Percentiles rank a stretch among this genome's conserved stretches.
Evolutionary conservation across 1,140 invertebrate genomes (phyloP).

Genomic region (Chrysomallon squamiferum): DNA sequence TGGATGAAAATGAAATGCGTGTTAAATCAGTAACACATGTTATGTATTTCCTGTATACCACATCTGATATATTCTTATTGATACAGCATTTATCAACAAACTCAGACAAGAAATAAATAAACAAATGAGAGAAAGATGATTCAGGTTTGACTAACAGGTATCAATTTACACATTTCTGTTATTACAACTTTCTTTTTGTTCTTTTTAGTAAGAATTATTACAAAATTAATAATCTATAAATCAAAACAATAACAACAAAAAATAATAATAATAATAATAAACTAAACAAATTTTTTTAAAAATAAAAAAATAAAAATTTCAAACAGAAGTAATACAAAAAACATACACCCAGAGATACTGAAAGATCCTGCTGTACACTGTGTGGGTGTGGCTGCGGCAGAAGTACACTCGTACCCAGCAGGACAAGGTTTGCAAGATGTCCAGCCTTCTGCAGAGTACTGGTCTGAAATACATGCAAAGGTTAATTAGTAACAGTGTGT

Average conservation of each 20-base stretch:
- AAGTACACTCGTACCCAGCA: conserved; percentile 34
- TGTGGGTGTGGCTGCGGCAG: conserved; percentile 25
- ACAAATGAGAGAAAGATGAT: background rate
- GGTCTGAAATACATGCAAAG: conserved; percentile 20
- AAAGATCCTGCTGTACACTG: conserved; percentile 35
- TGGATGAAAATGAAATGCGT: conserved; percentile 6
- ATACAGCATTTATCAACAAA: background rate
- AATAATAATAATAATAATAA: no score
- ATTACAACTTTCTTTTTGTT: no score
- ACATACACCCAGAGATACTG: conserved; percentile 40
- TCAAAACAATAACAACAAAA: no score
- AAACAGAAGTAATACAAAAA: no score
- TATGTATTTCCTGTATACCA: background rate
- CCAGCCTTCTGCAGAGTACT: conserved; percentile 33
- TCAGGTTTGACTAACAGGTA: background rate
- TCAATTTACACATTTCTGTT: background rate
- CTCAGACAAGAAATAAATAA: background rate
- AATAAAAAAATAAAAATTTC: no score
- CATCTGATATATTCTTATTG: background rate
- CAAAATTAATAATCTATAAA: no score
- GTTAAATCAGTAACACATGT: background rate
- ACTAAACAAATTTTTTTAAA: no score
- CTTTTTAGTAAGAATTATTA: no score
- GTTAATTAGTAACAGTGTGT: background rate
- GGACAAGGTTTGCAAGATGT: conserved; percentile 38